These are phyloP conservation scores for Griposia aprilina DNA, from an alignment of 2,888 invertebrate species.

Conservation along the genomic window DNA sequence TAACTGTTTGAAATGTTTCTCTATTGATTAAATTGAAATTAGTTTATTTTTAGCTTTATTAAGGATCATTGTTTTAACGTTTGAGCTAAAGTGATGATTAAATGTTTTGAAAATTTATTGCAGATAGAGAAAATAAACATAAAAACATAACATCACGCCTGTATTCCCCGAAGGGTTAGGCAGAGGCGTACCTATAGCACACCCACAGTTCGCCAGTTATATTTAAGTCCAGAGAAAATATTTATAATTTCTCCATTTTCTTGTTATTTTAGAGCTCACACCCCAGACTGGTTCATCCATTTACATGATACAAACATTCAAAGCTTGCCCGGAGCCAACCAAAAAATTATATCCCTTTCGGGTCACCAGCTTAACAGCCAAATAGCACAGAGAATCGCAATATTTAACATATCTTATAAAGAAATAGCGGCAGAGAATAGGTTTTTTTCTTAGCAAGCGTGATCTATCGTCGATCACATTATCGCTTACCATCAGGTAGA, in stretches of 20 bases:
- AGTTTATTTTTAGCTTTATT: neutral
- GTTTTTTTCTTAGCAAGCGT: too few relatives aligned
- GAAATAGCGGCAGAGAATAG: too few relatives aligned
- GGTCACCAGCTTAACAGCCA: neutral
- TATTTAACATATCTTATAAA: neutral
- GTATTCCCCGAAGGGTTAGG: too few relatives aligned
- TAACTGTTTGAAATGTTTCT: constrained; percentile 7
- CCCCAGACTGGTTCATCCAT: neutral
- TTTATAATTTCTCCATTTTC: neutral
- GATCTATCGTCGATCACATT: too few relatives aligned
- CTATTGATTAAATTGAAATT: constrained; percentile 19
- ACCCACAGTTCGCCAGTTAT: too few relatives aligned
- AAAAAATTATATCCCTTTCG: neutral
- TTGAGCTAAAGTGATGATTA: neutral
- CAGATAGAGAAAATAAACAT: neutral
- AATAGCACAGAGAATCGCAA: neutral
- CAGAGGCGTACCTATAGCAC: too few relatives aligned
- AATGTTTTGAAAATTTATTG: neutral
- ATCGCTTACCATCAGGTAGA: too few relatives aligned
- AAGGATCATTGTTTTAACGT: neutral
- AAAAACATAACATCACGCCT: too few relatives aligned
- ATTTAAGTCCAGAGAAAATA: too few relatives aligned
- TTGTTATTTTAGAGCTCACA: neutral
- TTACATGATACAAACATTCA: neutral
- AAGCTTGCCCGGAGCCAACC: neutral